These are phyloP conservation scores for Axis porcinus DNA, from an alignment of 2,113 vertebrate species.

Conservation along the genomic window DNA sequence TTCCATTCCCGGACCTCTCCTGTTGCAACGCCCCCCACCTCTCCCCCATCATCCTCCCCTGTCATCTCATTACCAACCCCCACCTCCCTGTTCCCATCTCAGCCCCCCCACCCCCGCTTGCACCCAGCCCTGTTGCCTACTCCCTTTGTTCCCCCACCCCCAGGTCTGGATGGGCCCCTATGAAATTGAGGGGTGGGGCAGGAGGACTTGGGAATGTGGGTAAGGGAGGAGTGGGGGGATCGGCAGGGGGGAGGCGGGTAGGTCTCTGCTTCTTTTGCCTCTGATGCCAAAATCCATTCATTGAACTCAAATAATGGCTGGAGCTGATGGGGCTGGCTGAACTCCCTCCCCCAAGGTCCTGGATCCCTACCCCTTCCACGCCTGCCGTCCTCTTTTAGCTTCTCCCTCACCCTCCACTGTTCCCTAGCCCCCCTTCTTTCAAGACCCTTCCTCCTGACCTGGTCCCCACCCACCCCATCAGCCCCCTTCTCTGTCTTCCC, in stretches of 20 bases:
- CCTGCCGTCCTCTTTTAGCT: not conserved
- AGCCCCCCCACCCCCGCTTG: not conserved
- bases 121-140: not conserved
- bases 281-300: constrained; percentile 69
- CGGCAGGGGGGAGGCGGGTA: not conserved
- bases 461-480: not conserved
- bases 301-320: constrained; percentile 70
- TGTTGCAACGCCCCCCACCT: not conserved
- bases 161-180: not conserved
- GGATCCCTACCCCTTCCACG: not conserved
- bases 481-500: not conserved
- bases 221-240: not conserved
- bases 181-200: not conserved
- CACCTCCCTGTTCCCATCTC: not conserved
- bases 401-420: not conserved
- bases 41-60: not conserved
- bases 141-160: not conserved
- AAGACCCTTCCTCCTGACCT: not conserved
- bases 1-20: fast-evolving
- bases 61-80: constrained; percentile 34
- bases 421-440: not conserved
- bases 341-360: not conserved
- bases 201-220: not conserved
- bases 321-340: constrained; percentile 68
- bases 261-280: constrained; percentile 54